Base-by-base conservation (phyloP, 2,888 invertebrate genomes). In the Lasioglossum vierecki region DNA sequence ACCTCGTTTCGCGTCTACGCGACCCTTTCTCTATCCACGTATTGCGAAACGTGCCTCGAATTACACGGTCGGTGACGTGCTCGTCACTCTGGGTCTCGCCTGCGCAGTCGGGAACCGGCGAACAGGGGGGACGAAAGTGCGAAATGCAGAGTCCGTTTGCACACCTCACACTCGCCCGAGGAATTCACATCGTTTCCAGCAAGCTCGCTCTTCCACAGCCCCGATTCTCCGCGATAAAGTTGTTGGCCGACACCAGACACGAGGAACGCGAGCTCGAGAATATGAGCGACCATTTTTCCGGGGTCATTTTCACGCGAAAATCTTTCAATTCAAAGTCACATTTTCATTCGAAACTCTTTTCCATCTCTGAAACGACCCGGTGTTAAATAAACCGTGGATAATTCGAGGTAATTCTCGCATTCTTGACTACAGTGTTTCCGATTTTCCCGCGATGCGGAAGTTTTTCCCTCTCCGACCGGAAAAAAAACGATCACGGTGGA, bases 11-110 rank as follows among this genome's bases (percentile, higher is more conserved):
- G 35, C 79, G 35, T 46, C 79, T 46, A 26, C 78, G 81, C 79
- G 84, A 83, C 73, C 80, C 79, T 88, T 82, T 89, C 82, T 88
- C 80, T 72, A 41, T 72, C 44, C 73, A 30, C 66, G 82, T 81
- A 75, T 73, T 46, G 63, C 44, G 84, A 30, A 77, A 90, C 89
- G 90, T 90, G 89, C 89, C 82, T 85, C 79, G 89, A 90, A 89
- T 89, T 76, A 77, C 68, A 79, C 60, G 46, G 70, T n/a, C 68
- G 30, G 60, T 66, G 68, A 75, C 84, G 87, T 79, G 88, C 82
- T 80, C 83, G 72, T 76, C 78, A 41, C 66, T 57, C 70, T 35
- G 26, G 63, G 44, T 41, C 30, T 63, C 72, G 60, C 72, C 22
- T 35, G 71, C 71, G 49, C 79, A 44, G 11, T 53, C 5, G 1